Evolutionary conservation across 2,888 invertebrate species (phyloP).

Genomic region (Brenthis ino): DNA sequence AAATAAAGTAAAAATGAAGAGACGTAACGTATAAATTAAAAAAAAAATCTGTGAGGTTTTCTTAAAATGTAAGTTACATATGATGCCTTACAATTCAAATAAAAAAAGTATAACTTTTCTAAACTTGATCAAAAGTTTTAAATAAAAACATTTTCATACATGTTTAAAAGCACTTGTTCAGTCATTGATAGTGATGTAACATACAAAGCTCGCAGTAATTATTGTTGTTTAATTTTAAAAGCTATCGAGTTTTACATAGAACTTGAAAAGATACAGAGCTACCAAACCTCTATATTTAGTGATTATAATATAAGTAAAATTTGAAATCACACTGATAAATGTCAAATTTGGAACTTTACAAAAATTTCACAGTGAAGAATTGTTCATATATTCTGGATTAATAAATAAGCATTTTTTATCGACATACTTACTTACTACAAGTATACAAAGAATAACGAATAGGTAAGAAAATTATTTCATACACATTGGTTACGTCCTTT

Average conservation of each 20-base stretch:
- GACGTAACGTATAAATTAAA: no score
- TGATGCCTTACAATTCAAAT: background rate
- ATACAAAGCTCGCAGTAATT: constrained; percentile 60
- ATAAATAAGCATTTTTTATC: no score
- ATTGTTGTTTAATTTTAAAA: constrained; percentile 59
- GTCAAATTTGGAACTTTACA: no score
- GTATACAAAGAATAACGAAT: no score
- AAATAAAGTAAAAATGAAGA: no score
- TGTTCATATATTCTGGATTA: no score
- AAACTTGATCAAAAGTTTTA: background rate
- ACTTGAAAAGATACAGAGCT: constrained; percentile 20
- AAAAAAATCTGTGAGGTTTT: no score
- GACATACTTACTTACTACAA: no score
- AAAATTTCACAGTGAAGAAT: no score
- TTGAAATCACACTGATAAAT: background rate
- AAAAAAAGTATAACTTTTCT: background rate
- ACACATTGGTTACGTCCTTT: no score
- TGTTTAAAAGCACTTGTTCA: constrained; percentile 26
- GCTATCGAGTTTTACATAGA: constrained; percentile 44
- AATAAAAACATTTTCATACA: background rate
- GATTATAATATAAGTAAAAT: background rate
- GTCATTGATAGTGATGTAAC: constrained; percentile 47
- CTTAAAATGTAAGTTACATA: no score
- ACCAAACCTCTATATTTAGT: background rate
- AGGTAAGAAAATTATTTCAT: no score